Base-by-base conservation (phyloP, 2,888 invertebrate genomes). In the Quadroppia sp. region DNA sequence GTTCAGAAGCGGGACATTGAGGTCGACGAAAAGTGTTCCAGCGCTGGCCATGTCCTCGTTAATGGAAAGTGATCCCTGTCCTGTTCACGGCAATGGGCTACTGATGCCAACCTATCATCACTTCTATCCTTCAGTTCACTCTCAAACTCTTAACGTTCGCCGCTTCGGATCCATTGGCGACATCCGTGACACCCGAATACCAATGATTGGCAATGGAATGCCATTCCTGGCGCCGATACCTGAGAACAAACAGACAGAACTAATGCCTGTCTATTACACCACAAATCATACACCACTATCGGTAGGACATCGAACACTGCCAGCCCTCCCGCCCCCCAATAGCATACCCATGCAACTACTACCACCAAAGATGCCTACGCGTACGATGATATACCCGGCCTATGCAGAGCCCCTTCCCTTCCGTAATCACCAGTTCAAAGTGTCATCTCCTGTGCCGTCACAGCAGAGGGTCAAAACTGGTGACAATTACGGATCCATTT, bases 61-160 rank as follows among this genome's bases (percentile, higher is more conserved):
- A 15, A 76, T 77, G 76, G 77, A 78, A 23, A 78, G 78, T 9
- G 78, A 78, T 64, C 76, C 77, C 3, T 78, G 78, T 71, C 78
- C 78, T 0, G 78, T 78, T 6, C 78, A 78, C 67, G 78, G 77
- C 15, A 76, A 76, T 32, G 77, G 77, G 9, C 56, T 75, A 17
- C 73, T 75, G 2, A 40, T 76, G 64, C 42, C 9, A 9, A 36
- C 64, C 7, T 40, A 30, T 36, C 61, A 56, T 32, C 50, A 4
- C 30, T 45, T 13, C 36, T 61, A 28, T n/a, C 59, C 72, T 4
- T 25, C 61, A 72, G 30, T 67, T 1, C 20, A n/a, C 0, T 23
- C 36, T 1, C 67, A 36, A 32, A 32, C 61, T 1, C 42, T 40
- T 4, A 67, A 67, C 42, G 11, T 67, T 11, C 67, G 67, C 20